Base-by-base conservation (phyloP, 2,888 invertebrate species). In the Yponomeuta malinellus region DNA sequence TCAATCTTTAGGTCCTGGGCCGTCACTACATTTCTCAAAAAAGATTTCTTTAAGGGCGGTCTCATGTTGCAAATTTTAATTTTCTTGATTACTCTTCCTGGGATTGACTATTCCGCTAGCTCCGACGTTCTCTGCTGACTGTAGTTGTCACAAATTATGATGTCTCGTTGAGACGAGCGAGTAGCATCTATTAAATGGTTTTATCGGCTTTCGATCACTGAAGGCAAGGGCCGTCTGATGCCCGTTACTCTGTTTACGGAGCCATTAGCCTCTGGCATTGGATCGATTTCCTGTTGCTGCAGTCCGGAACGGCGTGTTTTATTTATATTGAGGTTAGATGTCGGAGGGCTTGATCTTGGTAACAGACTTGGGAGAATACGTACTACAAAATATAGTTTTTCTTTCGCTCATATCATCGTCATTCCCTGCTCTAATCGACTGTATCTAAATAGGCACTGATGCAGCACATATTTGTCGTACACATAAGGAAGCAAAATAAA, bases 231-330 rank as follows among this genome's bases (percentile, higher is more conserved):
- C 74, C 70, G 73, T 75, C 76, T 37, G 9, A 68, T 48, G 48
- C 70, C 75, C 75, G 74, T 78, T 77, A 75, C 73, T 76, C 71
- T 72, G 80, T 83, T 82, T 82, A 81, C 79, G 75, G 73, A 77
- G 77, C 77, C 78, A 81, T 82, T 82, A 82, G 79, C 79, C 79
- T 75, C 78, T 76, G 77, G 79, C 79, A 78, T 79, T 75, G 76
- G 76, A 79, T 81, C 79, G 78, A 81, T 83, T 82, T 83, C 82
- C 83, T 82, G 80, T 80, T 78, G 74, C 79, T 77, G 12, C 52
- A 48, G 52, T 63, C 69, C 63, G 29, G 23, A 52, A 23, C 29
- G n/a, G 48, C 52, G 43, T 48, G 10, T 63, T 63, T 69, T 69
- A 52, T 70, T 66, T 65, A 67, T 67, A 33, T 71, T 67, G 59